Evolutionary conservation across 2,888 invertebrate species (phyloP).

Genomic region (Pollenia labialis): DNA sequence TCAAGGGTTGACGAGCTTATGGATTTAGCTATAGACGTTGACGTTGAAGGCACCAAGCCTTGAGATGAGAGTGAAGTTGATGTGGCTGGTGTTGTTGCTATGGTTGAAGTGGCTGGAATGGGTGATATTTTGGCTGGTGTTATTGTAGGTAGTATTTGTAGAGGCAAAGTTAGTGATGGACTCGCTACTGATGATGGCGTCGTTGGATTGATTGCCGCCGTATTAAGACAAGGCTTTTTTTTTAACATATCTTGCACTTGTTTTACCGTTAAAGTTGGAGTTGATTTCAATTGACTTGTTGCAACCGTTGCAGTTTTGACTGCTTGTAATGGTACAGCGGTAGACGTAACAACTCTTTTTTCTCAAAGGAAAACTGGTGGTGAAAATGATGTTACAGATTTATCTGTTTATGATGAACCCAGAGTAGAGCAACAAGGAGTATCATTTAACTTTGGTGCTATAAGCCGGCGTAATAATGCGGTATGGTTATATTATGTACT

Average conservation of each 20-base stretch:
- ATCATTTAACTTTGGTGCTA: background rate
- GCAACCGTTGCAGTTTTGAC: conserved; percentile 1
- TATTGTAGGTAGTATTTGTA: conserved; percentile 31
- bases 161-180: background rate
- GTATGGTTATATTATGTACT: background rate
- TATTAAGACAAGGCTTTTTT: conserved; percentile 16
- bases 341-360: conserved; percentile 16
- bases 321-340: conserved; percentile 1
- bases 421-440: background rate
- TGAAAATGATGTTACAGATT: background rate
- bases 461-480: background rate
- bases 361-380: conserved; percentile 14
- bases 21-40: background rate
- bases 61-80: background rate
- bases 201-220: background rate
- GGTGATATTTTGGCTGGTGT: conserved; percentile 22
- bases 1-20: background rate
- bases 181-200: background rate
- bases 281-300: background rate
- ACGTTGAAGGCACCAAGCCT: conserved; percentile 1
- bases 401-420: background rate
- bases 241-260: conserved; percentile 51
- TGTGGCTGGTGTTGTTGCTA: background rate
- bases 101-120: conserved; percentile 1
- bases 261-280: conserved; percentile 42